These are phyloP conservation scores for Plebejus melissa DNA, from an alignment of 2,888 invertebrate genomes.

Conservation along the genomic window DNA sequence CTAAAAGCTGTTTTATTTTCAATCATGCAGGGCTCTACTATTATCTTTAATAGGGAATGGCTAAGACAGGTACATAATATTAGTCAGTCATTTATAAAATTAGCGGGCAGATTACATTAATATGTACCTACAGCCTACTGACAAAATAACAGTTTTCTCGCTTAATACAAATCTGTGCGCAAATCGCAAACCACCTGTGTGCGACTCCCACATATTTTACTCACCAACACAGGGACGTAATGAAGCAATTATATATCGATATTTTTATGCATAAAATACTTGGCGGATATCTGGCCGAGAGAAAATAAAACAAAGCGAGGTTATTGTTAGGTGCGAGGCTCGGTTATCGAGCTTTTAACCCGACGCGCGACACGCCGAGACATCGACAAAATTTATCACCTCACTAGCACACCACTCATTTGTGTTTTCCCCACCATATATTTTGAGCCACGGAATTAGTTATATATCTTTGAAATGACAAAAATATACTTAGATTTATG, in stretches of 20 bases:
- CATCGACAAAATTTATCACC: constrained; percentile 75
- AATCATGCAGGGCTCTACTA: neutral
- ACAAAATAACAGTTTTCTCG: neutral
- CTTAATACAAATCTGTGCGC: constrained; percentile 10
- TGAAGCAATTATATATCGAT: constrained; percentile 80
- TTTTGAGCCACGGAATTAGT: constrained; percentile 67
- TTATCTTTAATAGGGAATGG: neutral
- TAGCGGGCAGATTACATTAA: too few species aligned
- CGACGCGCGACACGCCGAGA: constrained; percentile 75
- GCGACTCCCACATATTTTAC: constrained; percentile 77
- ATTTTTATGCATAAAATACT: constrained; percentile 79
- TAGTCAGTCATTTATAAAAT: neutral
- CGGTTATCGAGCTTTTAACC: constrained; percentile 79
- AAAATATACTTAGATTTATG: constrained; percentile 5
- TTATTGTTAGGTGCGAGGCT: constrained; percentile 76
- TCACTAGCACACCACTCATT: constrained; percentile 75
- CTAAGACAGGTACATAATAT: neutral
- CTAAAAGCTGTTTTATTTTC: neutral
- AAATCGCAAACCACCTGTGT: constrained; percentile 58
- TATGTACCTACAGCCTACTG: too few species aligned
- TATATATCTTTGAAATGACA: constrained; percentile 42
- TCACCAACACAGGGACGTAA: constrained; percentile 77
- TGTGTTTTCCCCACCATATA: constrained; percentile 71
- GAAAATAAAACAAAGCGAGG: constrained; percentile 74
- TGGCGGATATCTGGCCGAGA: constrained; percentile 70